Percentiles rank a stretch among this genome's conserved stretches.
phyloP scores from a whole-genome alignment of 1,140 invertebrate genomes.

The Cotesia vestalis region DNA sequence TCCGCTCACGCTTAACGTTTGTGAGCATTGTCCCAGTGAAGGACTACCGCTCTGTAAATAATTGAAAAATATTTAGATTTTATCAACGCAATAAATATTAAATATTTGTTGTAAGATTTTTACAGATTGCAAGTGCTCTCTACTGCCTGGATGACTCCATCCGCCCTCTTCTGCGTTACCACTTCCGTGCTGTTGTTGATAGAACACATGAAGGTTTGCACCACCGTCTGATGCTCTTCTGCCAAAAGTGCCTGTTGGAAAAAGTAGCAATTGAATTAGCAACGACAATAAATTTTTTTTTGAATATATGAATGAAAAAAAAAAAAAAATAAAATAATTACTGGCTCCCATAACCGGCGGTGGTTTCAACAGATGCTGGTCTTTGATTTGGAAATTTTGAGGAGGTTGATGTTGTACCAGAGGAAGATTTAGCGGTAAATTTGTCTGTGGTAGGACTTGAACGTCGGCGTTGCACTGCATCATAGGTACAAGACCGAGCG shows the following conservation, averaged over 20 bases:
- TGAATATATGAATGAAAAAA: background rate
- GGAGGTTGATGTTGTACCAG: slow-evolving; percentile 79
- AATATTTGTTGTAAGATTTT: slow-evolving; percentile 29
- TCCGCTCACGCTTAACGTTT: slow-evolving; percentile 59
- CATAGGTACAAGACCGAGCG: slow-evolving; percentile 54
- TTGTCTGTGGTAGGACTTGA: slow-evolving; percentile 69
- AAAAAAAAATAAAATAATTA: slow-evolving; percentile 61
- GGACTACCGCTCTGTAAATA: slow-evolving; percentile 65
- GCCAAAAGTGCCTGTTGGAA: slow-evolving; percentile 79
- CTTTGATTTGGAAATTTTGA: slow-evolving; percentile 88
- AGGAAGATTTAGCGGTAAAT: slow-evolving; percentile 79
- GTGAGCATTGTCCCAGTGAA: slow-evolving; percentile 63
- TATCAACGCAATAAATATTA: slow-evolving; percentile 19
- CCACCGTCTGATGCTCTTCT: slow-evolving; percentile 95
- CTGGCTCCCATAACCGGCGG: slow-evolving; percentile 88
- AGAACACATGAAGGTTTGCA: slow-evolving; percentile 87
- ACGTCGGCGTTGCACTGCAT: slow-evolving; percentile 57
- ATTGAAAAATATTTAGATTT: background rate
- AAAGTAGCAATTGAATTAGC: slow-evolving; percentile 23
- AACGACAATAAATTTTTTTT: slow-evolving; percentile 15
- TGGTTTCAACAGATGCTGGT: slow-evolving; percentile 92
- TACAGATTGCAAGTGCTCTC: slow-evolving; percentile 69
- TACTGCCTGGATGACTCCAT: slow-evolving; percentile 74
- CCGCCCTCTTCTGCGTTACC: slow-evolving; percentile 65
- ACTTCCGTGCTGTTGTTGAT: slow-evolving; percentile 67